phyloP scores from a whole-genome alignment of 1,140 invertebrate genomes.

The Lepidotrigona ventralis region DNA sequence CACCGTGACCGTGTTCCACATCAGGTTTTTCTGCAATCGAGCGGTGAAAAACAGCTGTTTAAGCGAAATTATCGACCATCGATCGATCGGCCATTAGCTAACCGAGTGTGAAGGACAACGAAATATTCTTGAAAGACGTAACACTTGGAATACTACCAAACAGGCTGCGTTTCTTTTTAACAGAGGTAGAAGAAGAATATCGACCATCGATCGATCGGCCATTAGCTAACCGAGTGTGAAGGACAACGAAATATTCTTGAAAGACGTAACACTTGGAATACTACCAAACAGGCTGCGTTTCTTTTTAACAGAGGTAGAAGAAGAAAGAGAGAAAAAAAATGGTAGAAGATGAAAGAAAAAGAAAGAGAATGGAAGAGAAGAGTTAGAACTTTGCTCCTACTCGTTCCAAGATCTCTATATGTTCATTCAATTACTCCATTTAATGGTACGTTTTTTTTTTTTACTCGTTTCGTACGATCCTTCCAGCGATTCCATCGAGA shows the following conservation, averaged over 20 bases:
- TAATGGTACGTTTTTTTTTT: neutral
- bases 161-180: too few relatives aligned
- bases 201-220: neutral
- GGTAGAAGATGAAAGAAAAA: too few relatives aligned
- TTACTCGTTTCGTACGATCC: neutral
- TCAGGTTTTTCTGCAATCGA: constrained; percentile 90
- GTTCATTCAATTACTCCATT: neutral
- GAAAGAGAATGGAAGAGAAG: too few relatives aligned
- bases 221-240: neutral
- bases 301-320: too few relatives aligned
- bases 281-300: too few relatives aligned
- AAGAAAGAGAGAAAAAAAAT: neutral
- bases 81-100: neutral
- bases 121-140: neutral
- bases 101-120: neutral
- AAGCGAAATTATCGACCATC: neutral
- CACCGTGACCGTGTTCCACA: constrained; percentile 97
- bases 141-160: too few relatives aligned
- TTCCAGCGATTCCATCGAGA: neutral
- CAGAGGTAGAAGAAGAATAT: neutral
- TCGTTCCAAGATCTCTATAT: too few relatives aligned
- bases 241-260: neutral
- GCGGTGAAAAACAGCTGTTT: neutral
- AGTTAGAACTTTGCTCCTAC: too few relatives aligned
- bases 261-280: too few relatives aligned